Percentiles rank a stretch among this genome's conserved stretches.
Conservation (phyloP, 2,888 invertebrate species). For the Eilema depressum region DNA sequence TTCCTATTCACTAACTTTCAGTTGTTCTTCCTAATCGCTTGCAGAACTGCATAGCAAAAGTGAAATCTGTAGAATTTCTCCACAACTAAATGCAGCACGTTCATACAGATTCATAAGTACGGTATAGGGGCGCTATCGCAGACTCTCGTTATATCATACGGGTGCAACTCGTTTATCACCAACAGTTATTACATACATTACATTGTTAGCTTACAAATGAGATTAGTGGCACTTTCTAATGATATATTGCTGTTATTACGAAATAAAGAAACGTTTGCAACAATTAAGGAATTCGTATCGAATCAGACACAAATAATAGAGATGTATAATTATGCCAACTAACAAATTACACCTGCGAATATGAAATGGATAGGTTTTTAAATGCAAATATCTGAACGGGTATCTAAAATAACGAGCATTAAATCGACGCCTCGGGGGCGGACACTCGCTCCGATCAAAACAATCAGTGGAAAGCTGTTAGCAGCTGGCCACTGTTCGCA, state of each 20-base stretch:
- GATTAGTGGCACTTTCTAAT: constrained; percentile 63
- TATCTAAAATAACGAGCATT: constrained; percentile 64
- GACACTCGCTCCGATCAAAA: constrained; percentile 66
- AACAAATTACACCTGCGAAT: constrained; percentile 53
- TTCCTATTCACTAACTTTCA: constrained; percentile 33
- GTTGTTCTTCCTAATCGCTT: constrained; percentile 38
- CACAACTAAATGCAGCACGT: constrained; percentile 41
- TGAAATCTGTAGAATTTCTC: constrained; percentile 73
- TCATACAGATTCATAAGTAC: constrained; percentile 53
- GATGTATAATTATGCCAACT: constrained; percentile 36
- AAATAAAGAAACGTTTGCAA: constrained; percentile 30
- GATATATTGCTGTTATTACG: constrained; percentile 43
- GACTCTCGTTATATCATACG: constrained; percentile 67
- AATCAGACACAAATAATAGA: constrained; percentile 19
- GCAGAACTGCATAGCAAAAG: constrained; percentile 69
- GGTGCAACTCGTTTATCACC: constrained; percentile 61
- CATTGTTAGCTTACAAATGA: constrained; percentile 50
- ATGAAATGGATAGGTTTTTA: constrained; percentile 57
- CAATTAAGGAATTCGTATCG: constrained; percentile 38
- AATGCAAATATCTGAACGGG: constrained; percentile 52
- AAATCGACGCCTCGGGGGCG: constrained; percentile 62
- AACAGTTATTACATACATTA: constrained; percentile 59
- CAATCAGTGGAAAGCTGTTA: constrained; percentile 70
- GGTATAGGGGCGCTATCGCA: constrained; percentile 75
- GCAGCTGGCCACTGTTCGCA: constrained; percentile 60